A percentile compares a stretch with the other conserved stretches of the same genome.
Evolutionary conservation across 2,797 vertebrate genomes (phyloP).

Genomic region (Graptemys geographica): DNA sequence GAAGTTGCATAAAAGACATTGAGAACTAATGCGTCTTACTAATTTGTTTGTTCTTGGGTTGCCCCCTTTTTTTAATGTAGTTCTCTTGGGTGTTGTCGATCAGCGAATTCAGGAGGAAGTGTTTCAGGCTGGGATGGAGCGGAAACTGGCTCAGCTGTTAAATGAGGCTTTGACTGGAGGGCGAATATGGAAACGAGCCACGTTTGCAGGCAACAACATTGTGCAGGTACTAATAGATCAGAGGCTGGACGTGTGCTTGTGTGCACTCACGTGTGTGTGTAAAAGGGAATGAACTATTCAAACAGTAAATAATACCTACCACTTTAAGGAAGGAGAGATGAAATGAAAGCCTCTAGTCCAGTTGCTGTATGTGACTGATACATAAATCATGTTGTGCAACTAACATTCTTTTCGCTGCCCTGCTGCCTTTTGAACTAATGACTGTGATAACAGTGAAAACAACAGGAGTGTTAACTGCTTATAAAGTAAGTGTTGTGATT

Average conservation of each 20-base stretch:
- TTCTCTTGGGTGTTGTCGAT: constrained; percentile 92
- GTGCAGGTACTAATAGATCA: constrained; percentile 87
- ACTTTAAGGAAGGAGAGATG: not conserved
- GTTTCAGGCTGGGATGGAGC: constrained; percentile 93
- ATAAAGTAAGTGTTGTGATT: not conserved
- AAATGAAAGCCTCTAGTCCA: not conserved
- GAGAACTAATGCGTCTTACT: not conserved
- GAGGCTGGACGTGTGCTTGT: not conserved
- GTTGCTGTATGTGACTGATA: not conserved
- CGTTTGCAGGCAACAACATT: constrained; percentile 87
- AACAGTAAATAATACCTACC: not conserved
- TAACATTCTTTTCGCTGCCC: not conserved
- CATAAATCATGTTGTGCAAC: not conserved
- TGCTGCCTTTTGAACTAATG: not conserved
- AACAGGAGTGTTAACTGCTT: not conserved
- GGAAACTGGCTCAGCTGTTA: constrained; percentile 92
- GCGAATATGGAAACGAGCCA: constrained; percentile 91
- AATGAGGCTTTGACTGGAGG: constrained; percentile 87
- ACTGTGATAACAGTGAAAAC: not conserved
- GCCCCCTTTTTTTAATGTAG: constrained; percentile 75
- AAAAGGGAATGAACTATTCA: not conserved
- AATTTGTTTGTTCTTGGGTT: constrained; percentile 5
- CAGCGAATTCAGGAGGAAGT: constrained; percentile 88
- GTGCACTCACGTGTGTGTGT: not conserved
- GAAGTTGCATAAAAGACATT: not conserved